Evolutionary conservation across 2,797 vertebrate species (phyloP).

Genomic region (Pelodytes ibericus): DNA sequence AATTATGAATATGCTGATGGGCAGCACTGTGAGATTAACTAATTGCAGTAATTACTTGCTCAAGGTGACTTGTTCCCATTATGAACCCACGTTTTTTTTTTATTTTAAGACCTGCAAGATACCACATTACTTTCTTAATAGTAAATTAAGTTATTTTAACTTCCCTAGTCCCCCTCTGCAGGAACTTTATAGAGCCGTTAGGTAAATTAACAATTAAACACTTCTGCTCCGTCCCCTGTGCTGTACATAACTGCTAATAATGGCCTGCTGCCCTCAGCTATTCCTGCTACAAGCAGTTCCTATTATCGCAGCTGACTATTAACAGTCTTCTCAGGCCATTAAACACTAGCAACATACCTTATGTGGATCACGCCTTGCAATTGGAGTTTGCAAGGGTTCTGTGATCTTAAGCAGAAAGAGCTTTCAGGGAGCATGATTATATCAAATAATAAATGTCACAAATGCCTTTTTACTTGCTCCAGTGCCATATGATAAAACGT

Average conservation of each 20-base stretch:
- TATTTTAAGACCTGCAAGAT: no score
- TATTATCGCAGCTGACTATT: conserved; percentile 33
- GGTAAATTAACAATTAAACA: conserved; percentile 40
- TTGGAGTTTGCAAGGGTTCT: no score
- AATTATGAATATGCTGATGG: no score
- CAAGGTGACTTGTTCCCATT: not conserved
- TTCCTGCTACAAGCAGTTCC: conserved; percentile 23
- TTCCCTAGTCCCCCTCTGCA: not conserved
- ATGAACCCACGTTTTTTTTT: not conserved
- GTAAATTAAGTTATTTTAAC: not conserved
- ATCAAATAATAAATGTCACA: no score
- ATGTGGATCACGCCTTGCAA: no score
- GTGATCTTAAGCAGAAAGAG: no score
- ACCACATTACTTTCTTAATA: not conserved
- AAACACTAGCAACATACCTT: not conserved
- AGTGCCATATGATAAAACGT: no score
- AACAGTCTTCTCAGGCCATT: conserved; percentile 18
- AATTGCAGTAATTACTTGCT: not conserved
- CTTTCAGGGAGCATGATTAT: no score
- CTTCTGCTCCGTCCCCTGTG: conserved; percentile 16
- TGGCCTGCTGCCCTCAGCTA: conserved; percentile 1
- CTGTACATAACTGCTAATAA: conserved; percentile 20
- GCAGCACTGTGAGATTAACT: no score
- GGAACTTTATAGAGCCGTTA: not conserved
- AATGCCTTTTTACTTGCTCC: no score